Conservation (phyloP, 2,888 invertebrate species). For the Drosophila mercatorum region DNA sequence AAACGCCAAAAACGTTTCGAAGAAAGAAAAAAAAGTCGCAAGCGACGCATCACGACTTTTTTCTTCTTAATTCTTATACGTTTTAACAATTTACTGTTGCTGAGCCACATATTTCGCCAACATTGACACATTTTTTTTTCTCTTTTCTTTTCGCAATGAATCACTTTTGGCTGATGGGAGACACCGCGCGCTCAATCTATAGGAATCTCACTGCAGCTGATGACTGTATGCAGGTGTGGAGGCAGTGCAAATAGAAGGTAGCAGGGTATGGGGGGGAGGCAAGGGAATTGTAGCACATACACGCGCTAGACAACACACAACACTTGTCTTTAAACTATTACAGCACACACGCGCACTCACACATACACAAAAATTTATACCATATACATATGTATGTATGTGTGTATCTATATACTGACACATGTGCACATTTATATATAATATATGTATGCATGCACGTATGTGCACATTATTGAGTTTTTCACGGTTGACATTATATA, state of each 20-base stretch:
- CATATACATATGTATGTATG: not conserved
- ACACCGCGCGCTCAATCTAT: conserved; percentile 23
- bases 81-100: conserved; percentile 31
- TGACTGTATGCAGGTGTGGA: conserved; percentile 5
- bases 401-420: conserved; percentile 11
- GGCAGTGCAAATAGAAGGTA: not conserved
- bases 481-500: conserved; percentile 50
- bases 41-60: conserved; percentile 25
- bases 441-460: conserved; percentile 31
- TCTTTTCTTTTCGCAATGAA: conserved; percentile 39
- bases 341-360: conserved; percentile 62
- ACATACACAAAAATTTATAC: not conserved
- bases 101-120: conserved; percentile 47
- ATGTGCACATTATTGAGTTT: conserved; percentile 72
- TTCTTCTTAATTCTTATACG: conserved; percentile 5
- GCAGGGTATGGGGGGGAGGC: not conserved
- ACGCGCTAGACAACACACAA: conserved; percentile 42
- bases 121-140: conserved; percentile 1
- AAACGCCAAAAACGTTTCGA: conserved; percentile 16
- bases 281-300: conserved; percentile 47
- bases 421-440: conserved; percentile 21
- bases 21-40: conserved; percentile 6
- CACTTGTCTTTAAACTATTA: conserved; percentile 55
- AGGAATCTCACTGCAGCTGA: conserved; percentile 55
- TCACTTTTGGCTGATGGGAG: conserved; percentile 41